Evolutionary conservation across 2,797 vertebrate species (phyloP).

Genomic region (Neosilurus mollespiculum): DNA sequence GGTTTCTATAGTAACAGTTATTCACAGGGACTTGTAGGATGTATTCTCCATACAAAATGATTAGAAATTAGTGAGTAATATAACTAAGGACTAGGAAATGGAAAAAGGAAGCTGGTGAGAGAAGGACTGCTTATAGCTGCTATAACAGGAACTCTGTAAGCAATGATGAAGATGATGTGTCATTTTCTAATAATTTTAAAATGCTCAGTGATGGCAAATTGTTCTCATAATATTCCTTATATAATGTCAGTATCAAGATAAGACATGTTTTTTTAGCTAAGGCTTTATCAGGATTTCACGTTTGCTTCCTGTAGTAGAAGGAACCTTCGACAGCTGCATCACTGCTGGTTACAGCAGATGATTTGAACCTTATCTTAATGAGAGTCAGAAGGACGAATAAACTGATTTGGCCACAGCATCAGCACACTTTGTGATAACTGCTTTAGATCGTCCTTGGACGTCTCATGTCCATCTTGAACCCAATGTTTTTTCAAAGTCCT

Average conservation of each 20-base stretch:
- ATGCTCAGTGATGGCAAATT: neutral
- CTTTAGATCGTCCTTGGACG: constrained; percentile 42
- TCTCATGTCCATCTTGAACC: neutral
- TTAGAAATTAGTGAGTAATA: neutral
- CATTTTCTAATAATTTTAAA: neutral
- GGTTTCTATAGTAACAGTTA: neutral
- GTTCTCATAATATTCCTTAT: neutral
- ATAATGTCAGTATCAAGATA: neutral
- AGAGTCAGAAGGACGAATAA: constrained; percentile 45
- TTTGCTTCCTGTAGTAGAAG: neutral
- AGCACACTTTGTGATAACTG: constrained; percentile 47
- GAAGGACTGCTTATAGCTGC: neutral
- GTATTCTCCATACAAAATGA: neutral
- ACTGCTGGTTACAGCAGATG: neutral
- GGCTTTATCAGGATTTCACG: constrained; percentile 2
- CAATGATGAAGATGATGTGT: neutral
- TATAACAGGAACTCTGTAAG: neutral
- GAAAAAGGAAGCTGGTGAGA: neutral
- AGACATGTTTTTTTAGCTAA: neutral
- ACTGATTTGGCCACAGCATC: constrained; percentile 48
- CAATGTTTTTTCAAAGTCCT: neutral
- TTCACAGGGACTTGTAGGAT: neutral
- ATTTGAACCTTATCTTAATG: constrained; percentile 37
- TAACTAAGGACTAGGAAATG: too few species aligned
- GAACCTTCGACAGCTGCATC: constrained; percentile 3